Evolutionary conservation across 1,140 invertebrate genomes (phyloP).

Genomic region (Lysiphlebus fabarum): DNA sequence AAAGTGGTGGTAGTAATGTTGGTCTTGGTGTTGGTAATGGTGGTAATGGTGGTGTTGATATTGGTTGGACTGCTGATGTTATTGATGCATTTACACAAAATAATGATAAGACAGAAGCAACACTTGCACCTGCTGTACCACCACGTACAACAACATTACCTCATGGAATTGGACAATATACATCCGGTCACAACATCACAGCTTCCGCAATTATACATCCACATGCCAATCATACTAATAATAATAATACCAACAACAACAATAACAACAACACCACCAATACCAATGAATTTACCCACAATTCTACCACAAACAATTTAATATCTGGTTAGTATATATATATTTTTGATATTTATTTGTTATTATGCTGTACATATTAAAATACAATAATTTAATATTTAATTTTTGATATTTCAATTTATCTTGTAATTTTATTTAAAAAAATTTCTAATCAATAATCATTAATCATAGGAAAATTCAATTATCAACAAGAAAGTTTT

Average conservation of each 20-base stretch:
- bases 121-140: conserved; percentile 46
- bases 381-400: too few relatives aligned
- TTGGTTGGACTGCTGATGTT: background rate
- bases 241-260: conserved; percentile 29
- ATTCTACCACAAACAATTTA: conserved; percentile 45
- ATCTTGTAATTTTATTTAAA: too few relatives aligned
- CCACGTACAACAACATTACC: conserved; percentile 48
- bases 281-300: conserved; percentile 44
- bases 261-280: conserved; percentile 44
- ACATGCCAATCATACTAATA: conserved; percentile 39
- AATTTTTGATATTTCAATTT: too few relatives aligned
- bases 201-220: conserved; percentile 52
- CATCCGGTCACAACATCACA: conserved; percentile 45
- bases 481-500: too few relatives aligned
- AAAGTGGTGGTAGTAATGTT: conserved; percentile 26
- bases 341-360: too few relatives aligned
- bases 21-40: too few relatives aligned
- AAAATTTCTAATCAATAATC: too few relatives aligned
- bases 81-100: conserved; percentile 19
- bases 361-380: too few relatives aligned
- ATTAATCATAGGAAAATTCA: too few relatives aligned
- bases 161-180: conserved; percentile 38
- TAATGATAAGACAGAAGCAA: conserved; percentile 30
- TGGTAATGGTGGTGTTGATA: too few relatives aligned
- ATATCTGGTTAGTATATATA: conserved; percentile 47